phyloP scores from a whole-genome alignment of 92 coral and sea anemone species.

The Epizoanthus scotinus region DNA sequence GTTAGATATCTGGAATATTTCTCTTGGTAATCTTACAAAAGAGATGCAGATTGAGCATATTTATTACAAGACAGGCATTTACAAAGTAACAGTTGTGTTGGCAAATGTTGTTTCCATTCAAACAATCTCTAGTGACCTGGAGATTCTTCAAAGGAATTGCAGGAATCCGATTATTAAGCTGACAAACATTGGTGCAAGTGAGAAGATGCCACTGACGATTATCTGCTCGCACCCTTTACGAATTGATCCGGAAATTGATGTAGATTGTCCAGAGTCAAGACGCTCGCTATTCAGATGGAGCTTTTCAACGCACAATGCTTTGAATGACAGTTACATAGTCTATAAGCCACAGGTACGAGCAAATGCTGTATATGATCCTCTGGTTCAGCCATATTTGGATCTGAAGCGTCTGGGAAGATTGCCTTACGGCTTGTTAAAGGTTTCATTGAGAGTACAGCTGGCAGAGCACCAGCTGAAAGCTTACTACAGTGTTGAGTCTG shows the following conservation, averaged over 20 bases:
- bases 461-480: slow-evolving; percentile 45
- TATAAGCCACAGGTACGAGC: slow-evolving; percentile 1
- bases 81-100: slow-evolving; percentile 37
- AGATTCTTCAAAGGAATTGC: slow-evolving; percentile 59
- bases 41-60: slow-evolving; percentile 33
- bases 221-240: slow-evolving; percentile 38
- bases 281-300: slow-evolving; percentile 58
- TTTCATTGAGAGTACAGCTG: slow-evolving; percentile 54
- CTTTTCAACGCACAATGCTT: slow-evolving; percentile 27
- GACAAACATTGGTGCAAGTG: slow-evolving; percentile 32
- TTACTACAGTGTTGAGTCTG: slow-evolving; percentile 48
- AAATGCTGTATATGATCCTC: slow-evolving; percentile 17
- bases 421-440: slow-evolving; percentile 52
- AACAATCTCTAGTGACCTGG: slow-evolving; percentile 46
- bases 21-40: slow-evolving; percentile 33
- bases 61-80: slow-evolving; percentile 39
- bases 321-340: not conserved
- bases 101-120: slow-evolving; percentile 58
- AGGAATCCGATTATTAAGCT: slow-evolving; percentile 57
- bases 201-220: slow-evolving; percentile 16
- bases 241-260: slow-evolving; percentile 43
- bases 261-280: slow-evolving; percentile 72
- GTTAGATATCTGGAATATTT: not conserved
- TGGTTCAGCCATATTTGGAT: slow-evolving; percentile 19
- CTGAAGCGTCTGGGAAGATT: slow-evolving; percentile 34